Percentiles rank a stretch among this genome's conserved stretches.
phyloP scores from a whole-genome alignment of 2,888 invertebrate genomes.

The Prionchulus punctatus region DNA sequence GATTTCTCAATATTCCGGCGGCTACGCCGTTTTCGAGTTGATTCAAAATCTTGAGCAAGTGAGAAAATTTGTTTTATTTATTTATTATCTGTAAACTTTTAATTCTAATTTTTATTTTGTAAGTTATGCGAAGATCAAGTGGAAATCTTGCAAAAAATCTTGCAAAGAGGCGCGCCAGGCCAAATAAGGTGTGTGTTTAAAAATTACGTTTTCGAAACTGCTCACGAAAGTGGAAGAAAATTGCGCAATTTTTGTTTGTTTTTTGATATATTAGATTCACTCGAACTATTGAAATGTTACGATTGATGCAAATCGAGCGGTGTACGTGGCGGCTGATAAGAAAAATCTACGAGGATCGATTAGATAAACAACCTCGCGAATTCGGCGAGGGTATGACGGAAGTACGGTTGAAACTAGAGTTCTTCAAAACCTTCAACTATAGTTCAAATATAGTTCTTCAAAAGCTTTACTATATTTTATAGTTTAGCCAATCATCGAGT shows the following conservation, averaged over 20 bases:
- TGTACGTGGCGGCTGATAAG: constrained; percentile 31
- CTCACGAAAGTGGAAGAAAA: no score
- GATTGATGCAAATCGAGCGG: constrained; percentile 17
- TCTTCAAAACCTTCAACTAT: no score
- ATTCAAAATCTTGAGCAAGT: not conserved
- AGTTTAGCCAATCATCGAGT: no score
- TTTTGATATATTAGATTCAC: not conserved
- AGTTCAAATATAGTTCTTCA: no score
- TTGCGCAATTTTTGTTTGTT: no score
- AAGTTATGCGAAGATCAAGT: not conserved
- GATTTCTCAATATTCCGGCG: not conserved
- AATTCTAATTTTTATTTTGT: not conserved
- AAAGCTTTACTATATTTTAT: no score
- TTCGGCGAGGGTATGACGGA: constrained; percentile 16
- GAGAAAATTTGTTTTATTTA: not conserved
- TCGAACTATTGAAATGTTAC: not conserved
- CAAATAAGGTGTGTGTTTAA: no score
- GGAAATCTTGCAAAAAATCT: not conserved
- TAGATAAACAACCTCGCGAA: constrained; percentile 9
- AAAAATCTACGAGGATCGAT: constrained; percentile 28
- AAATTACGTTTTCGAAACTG: no score
- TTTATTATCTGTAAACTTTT: no score
- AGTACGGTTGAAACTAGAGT: not conserved
- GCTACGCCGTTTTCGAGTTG: not conserved
- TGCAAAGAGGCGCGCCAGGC: not conserved